phyloP scores from a whole-genome alignment of 2,113 vertebrate species.

The Gavia stellata region DNA sequence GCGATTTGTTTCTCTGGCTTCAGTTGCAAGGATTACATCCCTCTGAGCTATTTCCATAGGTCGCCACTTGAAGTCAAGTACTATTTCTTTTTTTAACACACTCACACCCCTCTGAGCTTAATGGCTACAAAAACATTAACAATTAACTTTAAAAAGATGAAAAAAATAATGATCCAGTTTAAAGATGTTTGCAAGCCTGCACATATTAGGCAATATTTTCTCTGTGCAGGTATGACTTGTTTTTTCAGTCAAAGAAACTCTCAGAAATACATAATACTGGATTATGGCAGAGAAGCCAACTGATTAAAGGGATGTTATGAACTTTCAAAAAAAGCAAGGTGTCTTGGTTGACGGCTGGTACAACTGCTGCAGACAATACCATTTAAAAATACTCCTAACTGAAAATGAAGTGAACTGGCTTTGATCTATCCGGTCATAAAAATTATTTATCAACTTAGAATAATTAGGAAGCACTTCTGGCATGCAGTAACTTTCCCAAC shows the following conservation, averaged over 20 bases:
- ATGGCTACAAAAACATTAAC: neutral
- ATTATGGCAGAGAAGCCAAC: neutral
- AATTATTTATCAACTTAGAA: neutral
- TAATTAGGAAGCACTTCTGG: neutral
- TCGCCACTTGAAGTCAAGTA: neutral
- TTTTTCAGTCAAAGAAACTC: neutral
- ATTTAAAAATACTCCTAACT: neutral
- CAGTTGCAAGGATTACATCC: neutral
- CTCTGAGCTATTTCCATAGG: neutral
- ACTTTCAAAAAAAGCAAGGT: neutral
- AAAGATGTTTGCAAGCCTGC: neutral
- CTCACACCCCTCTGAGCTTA: neutral
- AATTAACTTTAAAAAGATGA: neutral
- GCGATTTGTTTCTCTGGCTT: neutral
- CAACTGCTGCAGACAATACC: neutral
- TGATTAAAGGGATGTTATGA: neutral
- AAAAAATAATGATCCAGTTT: neutral
- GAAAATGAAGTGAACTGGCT: neutral
- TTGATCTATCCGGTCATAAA: neutral
- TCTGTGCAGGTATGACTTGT: neutral
- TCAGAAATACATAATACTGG: neutral
- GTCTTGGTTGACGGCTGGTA: neutral
- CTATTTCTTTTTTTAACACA: neutral
- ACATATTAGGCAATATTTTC: fast-evolving
- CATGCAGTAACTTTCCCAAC: neutral